These are phyloP conservation scores for Chauna torquata DNA, from an alignment of 2,113 vertebrate genomes.

Conservation along the genomic window DNA sequence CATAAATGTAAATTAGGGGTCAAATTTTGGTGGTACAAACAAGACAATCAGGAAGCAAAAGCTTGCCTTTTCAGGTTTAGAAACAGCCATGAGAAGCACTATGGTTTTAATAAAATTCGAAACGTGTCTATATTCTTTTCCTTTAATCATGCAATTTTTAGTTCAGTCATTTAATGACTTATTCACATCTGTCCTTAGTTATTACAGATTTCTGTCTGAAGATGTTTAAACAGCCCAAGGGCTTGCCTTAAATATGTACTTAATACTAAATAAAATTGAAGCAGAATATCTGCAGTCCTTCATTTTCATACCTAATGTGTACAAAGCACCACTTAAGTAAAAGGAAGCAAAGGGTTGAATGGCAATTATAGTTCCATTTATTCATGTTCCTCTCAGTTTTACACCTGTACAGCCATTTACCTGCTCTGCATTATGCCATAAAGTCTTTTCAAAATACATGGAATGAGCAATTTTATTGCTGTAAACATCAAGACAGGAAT, in stretches of 20 bases:
- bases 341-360: background rate
- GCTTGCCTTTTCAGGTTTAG: background rate
- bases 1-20: background rate
- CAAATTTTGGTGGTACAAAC: background rate
- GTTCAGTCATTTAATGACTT: background rate
- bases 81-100: background rate
- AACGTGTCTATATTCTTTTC: background rate
- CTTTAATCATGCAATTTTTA: constrained; percentile 11
- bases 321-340: background rate
- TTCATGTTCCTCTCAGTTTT: background rate
- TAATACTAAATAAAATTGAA: constrained; percentile 48
- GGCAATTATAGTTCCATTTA: background rate
- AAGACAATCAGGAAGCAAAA: background rate
- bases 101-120: background rate
- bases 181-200: background rate
- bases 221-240: background rate
- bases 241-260: constrained; percentile 3
- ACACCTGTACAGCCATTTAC: background rate
- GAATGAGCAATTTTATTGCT: background rate
- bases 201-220: background rate
- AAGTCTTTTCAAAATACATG: background rate
- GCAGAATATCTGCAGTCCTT: background rate
- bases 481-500: background rate
- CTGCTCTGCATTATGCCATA: background rate
- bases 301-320: background rate